Base-by-base conservation (phyloP, 2,113 vertebrate genomes). In the Pavo muticus region DNA sequence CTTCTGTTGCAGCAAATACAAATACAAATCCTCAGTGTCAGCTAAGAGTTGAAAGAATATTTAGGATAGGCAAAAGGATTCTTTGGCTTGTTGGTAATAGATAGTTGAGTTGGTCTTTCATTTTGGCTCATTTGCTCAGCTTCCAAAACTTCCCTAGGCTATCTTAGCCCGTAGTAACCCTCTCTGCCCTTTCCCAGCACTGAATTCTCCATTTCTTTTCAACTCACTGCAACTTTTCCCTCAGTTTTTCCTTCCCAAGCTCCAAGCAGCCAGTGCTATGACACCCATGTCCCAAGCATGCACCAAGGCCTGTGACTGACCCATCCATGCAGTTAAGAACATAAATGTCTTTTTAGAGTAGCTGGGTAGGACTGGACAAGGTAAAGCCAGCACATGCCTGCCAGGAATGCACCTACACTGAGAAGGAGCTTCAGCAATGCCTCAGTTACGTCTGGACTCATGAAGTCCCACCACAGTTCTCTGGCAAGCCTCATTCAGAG, bases 321-420 rank as follows among this genome's bases (percentile, higher is more conserved):
- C 6, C 32, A 37, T 15, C 24, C 56, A 15, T 13, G 5, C 39
- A 39, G 16, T 24, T 52, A 45, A 44, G 68, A 84, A 64, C 32
- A 5, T 16, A 45, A 57, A 68, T 11, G 39, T 20, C 27, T 24
- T 63, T 83, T 40, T 29, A 63, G 78, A 47, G 87, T 18, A 44
- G 23, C 65, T 27, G 11, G 11, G 35, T 20, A 77, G 40, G 65
- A 37, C 47, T 74, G 56, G 14, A 40, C n/a, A 80, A 70, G 47
- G 42, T 32, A 80, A 16, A 19, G 8, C 14, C 25, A 79, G 11
- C 37, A n/a, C 25, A n/a, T 1, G 0, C 3, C 52, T 47, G 13
- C 25, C 77, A 76, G 52, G 4, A 84, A 10, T 18, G 35, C 19
- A 20, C 45, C 29, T 47, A 52, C 9, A 13, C 18, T 3, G 7